Conservation (phyloP, 2,113 vertebrate genomes). For the Theristicus caerulescens region DNA sequence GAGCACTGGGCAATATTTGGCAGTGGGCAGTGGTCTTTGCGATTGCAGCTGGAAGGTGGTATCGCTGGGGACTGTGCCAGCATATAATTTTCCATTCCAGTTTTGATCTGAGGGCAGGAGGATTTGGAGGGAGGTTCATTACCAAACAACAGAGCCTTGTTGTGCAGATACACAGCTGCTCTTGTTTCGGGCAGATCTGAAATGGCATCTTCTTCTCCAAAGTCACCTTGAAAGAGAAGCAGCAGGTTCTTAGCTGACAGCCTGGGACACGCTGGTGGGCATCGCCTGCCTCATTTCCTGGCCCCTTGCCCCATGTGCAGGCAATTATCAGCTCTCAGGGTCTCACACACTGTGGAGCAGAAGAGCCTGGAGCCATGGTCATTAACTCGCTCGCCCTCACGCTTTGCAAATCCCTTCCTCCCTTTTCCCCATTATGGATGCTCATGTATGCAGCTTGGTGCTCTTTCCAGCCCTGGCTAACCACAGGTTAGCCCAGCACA, state of each 20-base stretch:
- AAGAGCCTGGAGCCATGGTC: not conserved
- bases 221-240: not conserved
- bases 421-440: fast-evolving
- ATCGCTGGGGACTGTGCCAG: not conserved
- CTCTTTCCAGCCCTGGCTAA: not conserved
- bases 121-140: not conserved
- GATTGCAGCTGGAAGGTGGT: not conserved
- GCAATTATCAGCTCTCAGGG: not conserved
- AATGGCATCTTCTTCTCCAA: not conserved
- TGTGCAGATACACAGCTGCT: not conserved
- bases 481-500: not conserved
- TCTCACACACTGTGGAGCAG: not conserved
- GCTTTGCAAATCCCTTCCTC: not conserved
- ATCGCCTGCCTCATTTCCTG: not conserved
- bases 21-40: not conserved
- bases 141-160: not conserved
- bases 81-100: not conserved
- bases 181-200: not conserved
- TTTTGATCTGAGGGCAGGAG: not conserved
- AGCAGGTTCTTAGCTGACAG: not conserved
- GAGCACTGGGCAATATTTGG: not conserved
- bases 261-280: not conserved
- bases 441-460: not conserved
- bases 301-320: not conserved
- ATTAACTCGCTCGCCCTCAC: fast-evolving